Evolutionary conservation across 2,113 vertebrate species (phyloP).

Genomic region (Callaeas wilsoni): DNA sequence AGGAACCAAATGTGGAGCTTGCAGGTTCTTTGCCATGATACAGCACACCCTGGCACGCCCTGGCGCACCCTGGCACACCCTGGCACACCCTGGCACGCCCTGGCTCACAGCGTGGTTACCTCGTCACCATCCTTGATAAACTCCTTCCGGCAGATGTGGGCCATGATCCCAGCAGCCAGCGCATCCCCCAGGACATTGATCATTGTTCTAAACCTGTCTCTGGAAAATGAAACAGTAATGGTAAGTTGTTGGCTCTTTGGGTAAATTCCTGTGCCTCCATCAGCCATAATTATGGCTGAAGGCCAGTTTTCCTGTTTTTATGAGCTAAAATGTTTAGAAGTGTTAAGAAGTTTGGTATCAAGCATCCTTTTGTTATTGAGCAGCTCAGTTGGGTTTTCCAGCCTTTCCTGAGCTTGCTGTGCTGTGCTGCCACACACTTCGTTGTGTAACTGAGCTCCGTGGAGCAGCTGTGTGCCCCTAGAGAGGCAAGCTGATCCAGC

Average conservation of each 20-base stretch:
- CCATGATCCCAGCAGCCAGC: constrained; percentile 94
- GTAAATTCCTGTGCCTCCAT: not conserved
- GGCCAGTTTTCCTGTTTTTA: not conserved
- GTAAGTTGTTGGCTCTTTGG: not conserved
- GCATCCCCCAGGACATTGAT: constrained; percentile 96
- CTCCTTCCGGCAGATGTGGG: constrained; percentile 94
- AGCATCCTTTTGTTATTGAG: not conserved
- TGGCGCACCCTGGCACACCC: not conserved
- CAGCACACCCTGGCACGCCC: not conserved
- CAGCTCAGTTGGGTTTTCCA: not conserved
- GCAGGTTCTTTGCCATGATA: not conserved
- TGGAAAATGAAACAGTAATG: constrained; percentile 38
- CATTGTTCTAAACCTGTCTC: constrained; percentile 98
- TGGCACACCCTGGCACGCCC: not conserved
- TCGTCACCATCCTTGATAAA: constrained; percentile 87
- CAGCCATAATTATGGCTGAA: not conserved
- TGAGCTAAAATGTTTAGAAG: not conserved
- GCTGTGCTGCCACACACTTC: not conserved
- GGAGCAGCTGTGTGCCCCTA: not conserved
- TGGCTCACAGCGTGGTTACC: constrained; percentile 63
- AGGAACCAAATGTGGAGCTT: not conserved
- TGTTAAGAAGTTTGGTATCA: not conserved
- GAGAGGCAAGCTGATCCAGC: not conserved
- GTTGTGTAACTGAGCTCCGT: not conserved
- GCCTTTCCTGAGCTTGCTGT: not conserved